These are phyloP conservation scores for Sciurus niger DNA, from an alignment of 2,113 vertebrate species.

Conservation along the genomic window DNA sequence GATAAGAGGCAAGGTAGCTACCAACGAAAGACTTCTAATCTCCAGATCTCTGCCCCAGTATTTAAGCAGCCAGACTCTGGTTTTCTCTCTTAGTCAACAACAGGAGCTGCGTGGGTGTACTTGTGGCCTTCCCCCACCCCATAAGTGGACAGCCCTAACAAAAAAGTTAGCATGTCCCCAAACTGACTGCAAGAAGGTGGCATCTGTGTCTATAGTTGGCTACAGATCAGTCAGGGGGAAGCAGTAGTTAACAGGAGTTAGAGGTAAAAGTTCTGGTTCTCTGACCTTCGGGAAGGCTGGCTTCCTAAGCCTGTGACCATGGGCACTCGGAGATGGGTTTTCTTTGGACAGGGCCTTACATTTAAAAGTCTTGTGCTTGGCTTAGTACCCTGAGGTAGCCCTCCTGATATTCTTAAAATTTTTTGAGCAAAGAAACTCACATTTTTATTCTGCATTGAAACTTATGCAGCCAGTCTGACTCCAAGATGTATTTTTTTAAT, in stretches of 20 bases:
- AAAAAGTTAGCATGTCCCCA: slow-evolving; percentile 9
- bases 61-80: background rate
- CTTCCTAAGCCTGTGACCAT: background rate
- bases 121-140: background rate
- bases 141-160: background rate
- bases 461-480: background rate
- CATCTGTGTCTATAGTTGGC: background rate
- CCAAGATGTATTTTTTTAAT: background rate
- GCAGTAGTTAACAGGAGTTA: background rate
- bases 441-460: slow-evolving; percentile 15
- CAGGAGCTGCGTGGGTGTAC: background rate
- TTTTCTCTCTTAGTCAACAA: background rate
- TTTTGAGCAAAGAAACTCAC: background rate
- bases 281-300: background rate
- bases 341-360: background rate
- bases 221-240: background rate
- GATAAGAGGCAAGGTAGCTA: background rate
- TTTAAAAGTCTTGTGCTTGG: background rate
- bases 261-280: background rate
- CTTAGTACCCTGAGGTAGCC: background rate
- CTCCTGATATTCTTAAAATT: background rate
- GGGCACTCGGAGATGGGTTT: too few species aligned
- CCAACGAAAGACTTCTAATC: background rate
- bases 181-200: background rate
- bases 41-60: background rate